Percentiles rank a stretch among this genome's conserved stretches.
Evolutionary conservation across 2,888 invertebrate species (phyloP).

Genomic region (Drosophila nr. perissopoda): DNA sequence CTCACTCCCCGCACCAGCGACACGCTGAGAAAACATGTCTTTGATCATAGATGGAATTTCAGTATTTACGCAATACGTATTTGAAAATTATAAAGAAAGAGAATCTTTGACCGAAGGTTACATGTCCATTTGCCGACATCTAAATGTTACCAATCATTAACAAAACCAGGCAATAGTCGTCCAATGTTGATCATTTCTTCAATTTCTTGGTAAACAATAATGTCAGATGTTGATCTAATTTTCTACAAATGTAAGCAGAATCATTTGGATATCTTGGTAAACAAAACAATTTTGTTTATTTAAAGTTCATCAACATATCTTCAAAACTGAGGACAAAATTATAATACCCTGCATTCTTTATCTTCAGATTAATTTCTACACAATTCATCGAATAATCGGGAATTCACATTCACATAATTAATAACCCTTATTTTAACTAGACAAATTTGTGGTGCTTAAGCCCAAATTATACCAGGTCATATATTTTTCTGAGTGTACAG

Average conservation of each 20-base stretch:
- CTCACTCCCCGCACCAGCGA: conserved; percentile 16
- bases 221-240: background rate
- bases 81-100: background rate
- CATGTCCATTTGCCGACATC: background rate
- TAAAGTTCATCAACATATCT: background rate
- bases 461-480: too few relatives aligned
- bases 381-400: background rate
- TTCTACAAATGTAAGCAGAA: background rate
- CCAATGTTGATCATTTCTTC: background rate
- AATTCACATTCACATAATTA: background rate
- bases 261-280: background rate
- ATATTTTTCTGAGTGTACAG: background rate
- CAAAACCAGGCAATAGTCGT: background rate
- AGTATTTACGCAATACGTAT: background rate
- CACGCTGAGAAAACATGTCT: background rate
- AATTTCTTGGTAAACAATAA: background rate
- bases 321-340: background rate
- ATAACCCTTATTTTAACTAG: background rate
- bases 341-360: background rate
- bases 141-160: background rate
- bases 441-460: background rate
- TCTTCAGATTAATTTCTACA: background rate
- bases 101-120: background rate
- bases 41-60: background rate
- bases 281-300: background rate